Evolutionary conservation across 2,113 vertebrate genomes (phyloP).

Genomic region (Arvicanthis niloticus): DNA sequence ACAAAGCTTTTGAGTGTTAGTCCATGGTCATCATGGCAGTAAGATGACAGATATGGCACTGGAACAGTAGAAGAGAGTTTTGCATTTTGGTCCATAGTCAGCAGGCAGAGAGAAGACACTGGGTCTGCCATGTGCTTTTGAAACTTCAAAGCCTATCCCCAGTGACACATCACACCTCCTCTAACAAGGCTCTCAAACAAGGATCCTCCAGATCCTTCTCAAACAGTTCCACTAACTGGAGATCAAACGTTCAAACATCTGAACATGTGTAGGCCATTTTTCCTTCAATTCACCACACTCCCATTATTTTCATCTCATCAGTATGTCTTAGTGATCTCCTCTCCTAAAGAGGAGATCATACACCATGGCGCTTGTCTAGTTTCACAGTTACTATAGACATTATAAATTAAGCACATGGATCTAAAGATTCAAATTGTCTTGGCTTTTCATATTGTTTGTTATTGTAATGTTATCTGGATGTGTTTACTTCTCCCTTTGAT

Average conservation of each 20-base stretch:
- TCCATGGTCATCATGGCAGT: not conserved
- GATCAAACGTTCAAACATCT: not conserved
- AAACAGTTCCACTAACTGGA: not conserved
- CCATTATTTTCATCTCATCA: not conserved
- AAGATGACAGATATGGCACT: no score
- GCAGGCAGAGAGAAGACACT: not conserved
- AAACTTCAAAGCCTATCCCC: not conserved
- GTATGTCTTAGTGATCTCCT: not conserved
- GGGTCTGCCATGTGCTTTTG: not conserved
- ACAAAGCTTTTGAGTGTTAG: not conserved
- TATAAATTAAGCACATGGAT: not conserved
- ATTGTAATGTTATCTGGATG: not conserved
- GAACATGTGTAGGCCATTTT: not conserved
- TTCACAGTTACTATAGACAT: not conserved
- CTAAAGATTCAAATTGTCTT: no score
- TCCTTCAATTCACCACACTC: not conserved
- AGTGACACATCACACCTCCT: not conserved
- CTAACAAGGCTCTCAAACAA: not conserved
- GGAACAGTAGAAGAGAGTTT: not conserved
- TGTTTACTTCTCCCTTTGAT: not conserved
- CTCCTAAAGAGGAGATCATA: not conserved
- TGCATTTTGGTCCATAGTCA: not conserved
- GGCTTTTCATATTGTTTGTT: not conserved
- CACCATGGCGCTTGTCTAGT: not conserved
- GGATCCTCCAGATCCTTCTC: not conserved